A percentile compares a stretch with the other conserved stretches of the same genome.
These are phyloP conservation scores for Gadopsis marmoratus DNA, from an alignment of 2,797 vertebrate species.

Conservation along the genomic window DNA sequence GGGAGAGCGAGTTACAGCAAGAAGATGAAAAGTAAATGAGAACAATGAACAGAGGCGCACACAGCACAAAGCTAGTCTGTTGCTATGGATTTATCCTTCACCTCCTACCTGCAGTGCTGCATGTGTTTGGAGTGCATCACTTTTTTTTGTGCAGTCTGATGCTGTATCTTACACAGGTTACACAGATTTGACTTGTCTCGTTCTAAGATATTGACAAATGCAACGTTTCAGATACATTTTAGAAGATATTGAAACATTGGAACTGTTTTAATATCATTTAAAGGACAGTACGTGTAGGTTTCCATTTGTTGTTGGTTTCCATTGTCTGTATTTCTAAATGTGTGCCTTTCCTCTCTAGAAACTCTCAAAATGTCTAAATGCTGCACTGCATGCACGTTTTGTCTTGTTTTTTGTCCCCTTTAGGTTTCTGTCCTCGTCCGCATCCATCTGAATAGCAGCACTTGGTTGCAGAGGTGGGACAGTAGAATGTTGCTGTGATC, in stretches of 20 bases:
- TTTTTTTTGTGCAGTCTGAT: constrained; percentile 1
- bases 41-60: constrained; percentile 50
- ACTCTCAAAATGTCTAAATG: not conserved
- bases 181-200: not conserved
- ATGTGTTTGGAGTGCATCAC: constrained; percentile 25
- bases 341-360: not conserved
- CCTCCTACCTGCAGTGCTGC: constrained; percentile 47
- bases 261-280: not conserved
- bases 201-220: constrained; percentile 5
- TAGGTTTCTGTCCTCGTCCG: constrained; percentile 25
- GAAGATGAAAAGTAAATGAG: constrained; percentile 51
- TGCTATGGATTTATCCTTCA: constrained; percentile 41
- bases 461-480: constrained; percentile 47
- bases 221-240: not conserved
- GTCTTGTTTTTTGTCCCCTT: not conserved
- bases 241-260: not conserved
- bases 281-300: not conserved
- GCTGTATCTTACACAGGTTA: not conserved
- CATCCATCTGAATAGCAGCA: constrained; percentile 29
- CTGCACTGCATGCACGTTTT: constrained; percentile 7
- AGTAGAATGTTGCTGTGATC: constrained; percentile 53
- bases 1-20: constrained; percentile 50
- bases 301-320: constrained; percentile 9
- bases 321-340: not conserved
- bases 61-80: constrained; percentile 22